phyloP scores from a whole-genome alignment of 2,113 vertebrate species.

The Paramisgurnus dabryanus region DNA sequence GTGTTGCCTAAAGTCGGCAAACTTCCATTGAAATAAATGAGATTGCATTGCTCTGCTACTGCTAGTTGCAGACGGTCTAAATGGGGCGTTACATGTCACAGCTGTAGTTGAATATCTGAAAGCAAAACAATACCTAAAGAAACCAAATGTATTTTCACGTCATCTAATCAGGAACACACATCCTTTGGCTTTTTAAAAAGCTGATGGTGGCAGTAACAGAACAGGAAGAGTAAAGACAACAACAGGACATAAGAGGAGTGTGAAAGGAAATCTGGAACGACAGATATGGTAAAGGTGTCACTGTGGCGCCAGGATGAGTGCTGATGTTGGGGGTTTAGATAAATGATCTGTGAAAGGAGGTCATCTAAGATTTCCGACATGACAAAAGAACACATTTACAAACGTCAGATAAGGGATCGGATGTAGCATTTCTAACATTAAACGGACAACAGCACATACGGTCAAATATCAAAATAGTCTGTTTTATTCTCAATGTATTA shows the following conservation, averaged over 20 bases:
- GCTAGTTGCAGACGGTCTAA: too few relatives aligned
- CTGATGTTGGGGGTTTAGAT: background rate
- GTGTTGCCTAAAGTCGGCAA: too few relatives aligned
- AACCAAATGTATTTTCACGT: background rate
- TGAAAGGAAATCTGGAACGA: slow-evolving; percentile 35
- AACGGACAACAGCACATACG: background rate
- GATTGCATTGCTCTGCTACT: too few relatives aligned
- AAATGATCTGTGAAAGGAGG: background rate
- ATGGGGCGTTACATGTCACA: background rate
- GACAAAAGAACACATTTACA: background rate
- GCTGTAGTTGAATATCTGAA: background rate
- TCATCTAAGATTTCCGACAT: background rate
- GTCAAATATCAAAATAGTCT: slow-evolving; percentile 76
- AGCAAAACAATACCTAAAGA: background rate
- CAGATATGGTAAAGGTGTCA: slow-evolving; percentile 24
- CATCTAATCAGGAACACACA: background rate
- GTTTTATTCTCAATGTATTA: slow-evolving; percentile 80
- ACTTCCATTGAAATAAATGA: too few relatives aligned
- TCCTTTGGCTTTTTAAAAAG: background rate
- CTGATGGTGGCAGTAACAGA: background rate
- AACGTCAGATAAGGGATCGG: background rate
- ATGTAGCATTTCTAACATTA: too few relatives aligned
- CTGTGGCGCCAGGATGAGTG: background rate
- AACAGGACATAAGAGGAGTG: slow-evolving; percentile 47
- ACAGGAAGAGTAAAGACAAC: slow-evolving; percentile 49